Conservation (phyloP, 2,888 invertebrate genomes). For the Scaptomyza caliginosa region DNA sequence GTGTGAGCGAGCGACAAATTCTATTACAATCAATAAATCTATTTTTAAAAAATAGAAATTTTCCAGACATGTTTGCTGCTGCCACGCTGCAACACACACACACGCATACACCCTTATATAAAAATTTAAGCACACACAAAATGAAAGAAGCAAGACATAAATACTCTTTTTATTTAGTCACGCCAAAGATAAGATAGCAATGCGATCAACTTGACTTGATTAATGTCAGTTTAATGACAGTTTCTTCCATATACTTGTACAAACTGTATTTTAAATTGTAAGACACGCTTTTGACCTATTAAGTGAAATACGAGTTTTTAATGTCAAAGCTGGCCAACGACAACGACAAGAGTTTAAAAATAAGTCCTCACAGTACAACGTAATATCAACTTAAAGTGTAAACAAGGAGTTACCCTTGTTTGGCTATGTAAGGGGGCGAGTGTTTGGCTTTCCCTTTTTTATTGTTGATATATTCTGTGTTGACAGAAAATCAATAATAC, state of each 20-base stretch:
- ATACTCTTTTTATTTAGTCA: slow-evolving; percentile 7
- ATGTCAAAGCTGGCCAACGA: slow-evolving; percentile 8
- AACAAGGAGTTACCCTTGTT: not conserved
- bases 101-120: not conserved
- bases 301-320: slow-evolving; percentile 19
- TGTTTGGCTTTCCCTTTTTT: slow-evolving; percentile 31
- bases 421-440: not conserved
- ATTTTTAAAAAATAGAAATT: slow-evolving; percentile 71
- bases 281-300: slow-evolving; percentile 38
- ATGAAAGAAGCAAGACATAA: slow-evolving; percentile 4
- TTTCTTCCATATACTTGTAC: slow-evolving; percentile 10
- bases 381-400: not conserved
- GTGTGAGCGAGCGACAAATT: slow-evolving; percentile 40
- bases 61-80: slow-evolving; percentile 55
- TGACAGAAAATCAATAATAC: slow-evolving; percentile 55
- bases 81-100: slow-evolving; percentile 19
- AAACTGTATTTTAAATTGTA: slow-evolving; percentile 22
- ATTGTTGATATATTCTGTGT: slow-evolving; percentile 10
- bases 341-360: slow-evolving; percentile 45
- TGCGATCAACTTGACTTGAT: slow-evolving; percentile 36
- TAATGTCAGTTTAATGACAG: slow-evolving; percentile 56
- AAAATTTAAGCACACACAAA: not conserved
- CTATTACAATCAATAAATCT: slow-evolving; percentile 77
- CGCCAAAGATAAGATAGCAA: slow-evolving; percentile 25
- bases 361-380: slow-evolving; percentile 28